A percentile compares a stretch with the other conserved stretches of the same genome.
Conservation (phyloP, 2,797 vertebrate species). For the Myotis pilosus region DNA sequence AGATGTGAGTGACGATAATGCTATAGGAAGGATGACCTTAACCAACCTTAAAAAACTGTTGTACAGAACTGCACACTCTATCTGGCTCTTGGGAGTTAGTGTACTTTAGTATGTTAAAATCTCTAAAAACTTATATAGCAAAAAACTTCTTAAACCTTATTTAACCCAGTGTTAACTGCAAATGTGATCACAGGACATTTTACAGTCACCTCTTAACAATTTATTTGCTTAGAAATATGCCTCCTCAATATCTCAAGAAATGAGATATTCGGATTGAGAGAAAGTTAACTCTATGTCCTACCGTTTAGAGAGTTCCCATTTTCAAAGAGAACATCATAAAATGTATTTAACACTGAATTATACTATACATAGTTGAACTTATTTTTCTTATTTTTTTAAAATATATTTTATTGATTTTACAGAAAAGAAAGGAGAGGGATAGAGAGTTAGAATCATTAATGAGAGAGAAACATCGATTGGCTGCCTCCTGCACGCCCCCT, state of each 20-base stretch:
- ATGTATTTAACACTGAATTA: neutral
- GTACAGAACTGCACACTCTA: neutral
- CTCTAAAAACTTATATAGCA: slow-evolving; percentile 4
- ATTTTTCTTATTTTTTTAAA: neutral
- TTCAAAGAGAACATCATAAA: neutral
- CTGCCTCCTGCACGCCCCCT: too few relatives aligned
- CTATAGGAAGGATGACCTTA: neutral
- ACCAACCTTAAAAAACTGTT: neutral
- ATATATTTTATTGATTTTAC: too few relatives aligned
- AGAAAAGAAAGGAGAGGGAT: too few relatives aligned
- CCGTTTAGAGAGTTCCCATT: neutral
- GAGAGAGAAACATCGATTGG: too few relatives aligned
- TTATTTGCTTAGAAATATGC: slow-evolving; percentile 1
- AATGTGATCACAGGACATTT: neutral
- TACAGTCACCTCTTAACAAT: neutral
- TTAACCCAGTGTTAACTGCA: neutral
- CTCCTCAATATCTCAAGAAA: neutral
- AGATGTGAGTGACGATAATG: neutral
- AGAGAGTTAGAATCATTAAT: too few relatives aligned
- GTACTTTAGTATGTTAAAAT: slow-evolving; percentile 45
- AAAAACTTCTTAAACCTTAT: slow-evolving; percentile 7
- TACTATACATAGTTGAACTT: neutral
- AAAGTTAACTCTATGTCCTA: neutral
- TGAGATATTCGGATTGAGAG: neutral
- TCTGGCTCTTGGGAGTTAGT: neutral